Conservation (phyloP, 2,888 invertebrate genomes). For the Augochlorella aurata region DNA sequence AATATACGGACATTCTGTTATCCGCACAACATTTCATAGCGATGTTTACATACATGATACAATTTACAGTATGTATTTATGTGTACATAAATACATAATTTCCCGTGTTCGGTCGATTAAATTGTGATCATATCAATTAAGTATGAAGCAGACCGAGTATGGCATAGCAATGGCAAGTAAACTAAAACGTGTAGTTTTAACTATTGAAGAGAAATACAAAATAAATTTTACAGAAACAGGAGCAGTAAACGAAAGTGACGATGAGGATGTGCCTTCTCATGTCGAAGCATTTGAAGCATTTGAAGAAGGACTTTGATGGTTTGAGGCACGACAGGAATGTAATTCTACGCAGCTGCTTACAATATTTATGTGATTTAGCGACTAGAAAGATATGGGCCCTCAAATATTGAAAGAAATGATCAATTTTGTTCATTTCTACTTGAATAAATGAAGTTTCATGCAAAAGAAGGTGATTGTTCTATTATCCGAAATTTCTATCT, state of each 20-base stretch:
- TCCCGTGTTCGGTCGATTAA: conserved; percentile 1
- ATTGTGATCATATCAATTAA: no score
- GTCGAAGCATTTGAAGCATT: no score
- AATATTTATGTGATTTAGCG: background rate
- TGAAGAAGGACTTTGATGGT: background rate
- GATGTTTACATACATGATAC: background rate
- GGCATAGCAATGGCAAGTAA: no score
- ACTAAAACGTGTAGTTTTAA: no score
- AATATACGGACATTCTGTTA: background rate
- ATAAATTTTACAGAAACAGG: no score
- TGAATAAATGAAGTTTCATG: background rate
- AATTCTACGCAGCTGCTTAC: background rate
- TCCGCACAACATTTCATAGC: background rate
- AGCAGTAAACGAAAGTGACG: no score
- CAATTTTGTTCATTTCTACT: background rate
- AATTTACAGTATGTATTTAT: background rate
- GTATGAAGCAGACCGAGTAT: no score
- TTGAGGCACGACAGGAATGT: background rate
- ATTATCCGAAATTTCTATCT: no score
- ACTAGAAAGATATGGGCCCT: background rate
- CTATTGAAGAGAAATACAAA: no score
- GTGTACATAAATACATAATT: background rate
- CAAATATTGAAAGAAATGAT: background rate
- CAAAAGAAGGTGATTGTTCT: background rate
- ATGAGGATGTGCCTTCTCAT: no score